phyloP scores from a whole-genome alignment of 2,797 vertebrate species.

The Gallinago nigripennis region DNA sequence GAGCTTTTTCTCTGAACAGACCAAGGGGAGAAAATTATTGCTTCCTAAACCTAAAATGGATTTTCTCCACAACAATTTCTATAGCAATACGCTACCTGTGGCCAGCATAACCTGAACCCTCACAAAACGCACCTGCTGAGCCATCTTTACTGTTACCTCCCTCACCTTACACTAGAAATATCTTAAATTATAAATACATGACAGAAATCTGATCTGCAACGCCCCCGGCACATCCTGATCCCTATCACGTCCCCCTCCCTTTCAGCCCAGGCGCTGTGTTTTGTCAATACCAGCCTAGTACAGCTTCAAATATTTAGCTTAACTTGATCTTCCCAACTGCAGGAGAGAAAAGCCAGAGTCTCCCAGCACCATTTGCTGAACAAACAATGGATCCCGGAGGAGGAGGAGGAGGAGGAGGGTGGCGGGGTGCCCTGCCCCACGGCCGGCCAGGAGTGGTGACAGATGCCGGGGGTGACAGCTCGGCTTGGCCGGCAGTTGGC shows the following conservation, averaged over 20 bases:
- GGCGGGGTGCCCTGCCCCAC: neutral
- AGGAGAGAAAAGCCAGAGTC: conserved; percentile 44
- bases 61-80: neutral
- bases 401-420: conserved; percentile 21
- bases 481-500: conserved; percentile 60
- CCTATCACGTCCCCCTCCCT: neutral
- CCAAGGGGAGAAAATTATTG: neutral
- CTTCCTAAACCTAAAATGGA: neutral
- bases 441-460: conserved; percentile 1
- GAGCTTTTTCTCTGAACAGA: neutral
- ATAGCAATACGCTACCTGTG: neutral
- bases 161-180: conserved; percentile 56
- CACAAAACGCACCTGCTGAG: neutral
- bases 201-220: conserved; percentile 61
- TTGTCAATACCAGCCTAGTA: conserved; percentile 21
- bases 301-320: conserved; percentile 71
- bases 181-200: conserved; percentile 79
- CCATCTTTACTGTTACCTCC: neutral
- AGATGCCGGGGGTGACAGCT: conserved; percentile 54
- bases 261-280: conserved; percentile 16
- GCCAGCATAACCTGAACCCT: neutral
- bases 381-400: conserved; percentile 51
- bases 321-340: conserved; percentile 56
- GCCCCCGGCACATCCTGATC: conserved; percentile 42
- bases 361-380: conserved; percentile 33